These are phyloP conservation scores for Theristus sp. DNA, from an alignment of 2,888 invertebrate genomes.

Conservation along the genomic window DNA sequence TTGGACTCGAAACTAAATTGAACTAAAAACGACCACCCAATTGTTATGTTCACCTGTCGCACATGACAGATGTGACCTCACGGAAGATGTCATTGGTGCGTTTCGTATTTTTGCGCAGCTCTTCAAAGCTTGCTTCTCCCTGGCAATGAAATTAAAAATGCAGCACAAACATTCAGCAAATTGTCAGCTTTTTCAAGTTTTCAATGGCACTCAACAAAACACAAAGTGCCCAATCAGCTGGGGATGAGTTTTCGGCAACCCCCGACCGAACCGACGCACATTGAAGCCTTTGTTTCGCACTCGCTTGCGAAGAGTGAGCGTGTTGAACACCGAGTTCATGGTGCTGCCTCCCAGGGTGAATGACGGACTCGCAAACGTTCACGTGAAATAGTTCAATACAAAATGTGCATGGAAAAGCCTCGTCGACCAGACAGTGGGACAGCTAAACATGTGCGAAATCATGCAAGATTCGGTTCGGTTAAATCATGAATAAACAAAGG, in stretches of 20 bases:
- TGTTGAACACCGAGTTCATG: not conserved
- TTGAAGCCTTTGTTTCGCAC: not conserved
- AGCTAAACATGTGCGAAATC: no score
- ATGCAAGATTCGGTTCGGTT: no score
- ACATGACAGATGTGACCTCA: not conserved
- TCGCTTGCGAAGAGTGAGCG: not conserved
- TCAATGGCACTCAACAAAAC: no score
- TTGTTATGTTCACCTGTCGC: constrained; percentile 1
- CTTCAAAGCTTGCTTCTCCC: constrained; percentile 4
- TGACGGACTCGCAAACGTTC: no score
- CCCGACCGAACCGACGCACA: not conserved
- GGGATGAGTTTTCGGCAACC: not conserved
- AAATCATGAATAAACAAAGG: no score
- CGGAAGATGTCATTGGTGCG: not conserved
- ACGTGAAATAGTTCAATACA: no score
- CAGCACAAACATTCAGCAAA: no score
- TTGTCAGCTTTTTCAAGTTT: not conserved
- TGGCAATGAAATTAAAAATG: not conserved
- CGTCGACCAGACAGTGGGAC: no score
- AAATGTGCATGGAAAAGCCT: no score
- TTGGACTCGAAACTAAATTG: not conserved
- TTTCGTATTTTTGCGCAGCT: not conserved
- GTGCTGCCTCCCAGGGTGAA: no score
- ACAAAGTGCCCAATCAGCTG: no score
- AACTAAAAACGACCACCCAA: not conserved